These are phyloP conservation scores for Drosophila pectinifera DNA, from an alignment of 1,140 invertebrate genomes.

Conservation along the genomic window DNA sequence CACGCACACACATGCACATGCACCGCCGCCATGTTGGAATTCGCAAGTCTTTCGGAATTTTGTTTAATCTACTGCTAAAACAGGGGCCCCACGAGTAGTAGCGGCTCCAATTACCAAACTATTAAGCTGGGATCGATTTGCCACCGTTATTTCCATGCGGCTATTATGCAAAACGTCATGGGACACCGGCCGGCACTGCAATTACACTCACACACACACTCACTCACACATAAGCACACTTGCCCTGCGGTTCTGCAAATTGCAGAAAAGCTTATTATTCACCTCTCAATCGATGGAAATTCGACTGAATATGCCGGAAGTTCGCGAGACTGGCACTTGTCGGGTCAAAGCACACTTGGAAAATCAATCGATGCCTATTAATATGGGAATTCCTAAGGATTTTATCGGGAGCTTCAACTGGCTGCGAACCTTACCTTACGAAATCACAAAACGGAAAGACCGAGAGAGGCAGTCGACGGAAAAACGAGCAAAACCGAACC, in stretches of 20 bases:
- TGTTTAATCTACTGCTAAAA: constrained; percentile 1
- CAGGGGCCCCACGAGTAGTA: not conserved
- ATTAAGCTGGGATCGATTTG: constrained; percentile 7
- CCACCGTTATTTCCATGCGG: constrained; percentile 17
- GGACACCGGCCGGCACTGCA: constrained; percentile 44
- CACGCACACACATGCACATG: constrained; percentile 15
- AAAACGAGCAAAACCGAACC: constrained; percentile 10
- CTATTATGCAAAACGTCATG: constrained; percentile 44
- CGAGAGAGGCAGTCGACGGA: constrained; percentile 18
- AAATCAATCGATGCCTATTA: constrained; percentile 65
- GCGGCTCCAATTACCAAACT: not conserved
- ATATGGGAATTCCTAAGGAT: constrained; percentile 41
- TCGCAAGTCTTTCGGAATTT: constrained; percentile 16
- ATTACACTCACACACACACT: constrained; percentile 5
- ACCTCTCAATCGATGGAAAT: not conserved
- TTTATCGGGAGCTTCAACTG: constrained; percentile 19
- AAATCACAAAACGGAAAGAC: constrained; percentile 79
- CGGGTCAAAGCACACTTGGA: constrained; percentile 23
- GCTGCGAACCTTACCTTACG: constrained; percentile 70
- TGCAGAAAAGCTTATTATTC: not conserved
- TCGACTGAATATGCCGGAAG: constrained; percentile 2
- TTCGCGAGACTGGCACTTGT: constrained; percentile 10
- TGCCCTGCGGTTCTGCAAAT: not conserved
- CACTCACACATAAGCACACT: not conserved
- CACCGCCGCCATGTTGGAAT: constrained; percentile 68